phyloP scores from a whole-genome alignment of 2,888 invertebrate genomes.

The Thymelicus lineola region DNA sequence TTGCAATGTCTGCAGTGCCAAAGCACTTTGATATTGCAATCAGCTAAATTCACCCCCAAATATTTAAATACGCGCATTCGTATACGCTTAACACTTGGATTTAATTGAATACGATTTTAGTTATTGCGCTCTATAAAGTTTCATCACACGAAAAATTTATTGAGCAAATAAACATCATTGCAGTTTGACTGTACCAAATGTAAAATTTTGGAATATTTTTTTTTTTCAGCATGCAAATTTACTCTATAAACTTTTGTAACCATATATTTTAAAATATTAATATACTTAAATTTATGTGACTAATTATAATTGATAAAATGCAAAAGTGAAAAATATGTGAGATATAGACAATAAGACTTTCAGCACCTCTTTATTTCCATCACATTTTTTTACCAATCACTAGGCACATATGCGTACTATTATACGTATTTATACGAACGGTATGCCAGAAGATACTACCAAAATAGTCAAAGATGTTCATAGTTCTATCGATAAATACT shows the following conservation, averaged over 20 bases:
- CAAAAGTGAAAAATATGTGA: too few relatives aligned
- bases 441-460: too few relatives aligned
- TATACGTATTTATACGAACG: too few relatives aligned
- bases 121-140: slow-evolving; percentile 10
- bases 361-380: too few relatives aligned
- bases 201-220: background rate
- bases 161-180: slow-evolving; percentile 19
- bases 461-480: too few relatives aligned
- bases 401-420: too few relatives aligned
- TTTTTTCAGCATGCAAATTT: background rate
- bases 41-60: slow-evolving; percentile 16
- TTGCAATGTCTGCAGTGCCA: slow-evolving; percentile 41
- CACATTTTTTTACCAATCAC: too few relatives aligned
- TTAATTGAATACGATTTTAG: slow-evolving; percentile 26
- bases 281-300: background rate
- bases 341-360: too few relatives aligned
- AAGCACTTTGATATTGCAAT: slow-evolving; percentile 25
- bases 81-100: slow-evolving; percentile 9
- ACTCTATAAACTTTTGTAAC: background rate
- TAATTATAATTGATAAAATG: too few relatives aligned
- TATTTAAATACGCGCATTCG: slow-evolving; percentile 15
- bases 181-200: background rate
- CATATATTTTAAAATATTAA: background rate
- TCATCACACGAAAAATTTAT: slow-evolving; percentile 26
- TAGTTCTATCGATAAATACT: too few relatives aligned